Conservation (phyloP, 2,888 invertebrate species). For the Hirudinaria manillensis region DNA sequence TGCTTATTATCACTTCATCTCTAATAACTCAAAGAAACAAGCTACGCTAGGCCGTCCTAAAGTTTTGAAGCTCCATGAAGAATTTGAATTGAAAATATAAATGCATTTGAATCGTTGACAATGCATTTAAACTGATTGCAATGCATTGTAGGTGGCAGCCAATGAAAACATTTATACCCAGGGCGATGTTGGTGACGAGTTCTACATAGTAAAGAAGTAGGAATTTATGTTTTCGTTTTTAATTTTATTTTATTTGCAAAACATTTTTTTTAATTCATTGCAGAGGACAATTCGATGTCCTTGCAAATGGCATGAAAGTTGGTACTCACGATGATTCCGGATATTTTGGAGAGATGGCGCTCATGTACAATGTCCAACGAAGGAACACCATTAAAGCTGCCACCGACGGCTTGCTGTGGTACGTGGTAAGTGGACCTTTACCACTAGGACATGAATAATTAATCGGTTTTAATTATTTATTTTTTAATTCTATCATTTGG, state of each 20-base stretch:
- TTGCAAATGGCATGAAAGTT: slow-evolving; percentile 9
- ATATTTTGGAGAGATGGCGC: slow-evolving; percentile 19
- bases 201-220: slow-evolving; percentile 16
- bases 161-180: slow-evolving; percentile 16
- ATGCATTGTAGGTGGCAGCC: slow-evolving; percentile 2
- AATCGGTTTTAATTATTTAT: neutral
- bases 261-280: neutral
- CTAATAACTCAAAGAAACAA: no score
- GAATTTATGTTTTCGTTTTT: neutral
- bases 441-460: no score
- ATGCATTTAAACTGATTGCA: no score
- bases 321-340: slow-evolving; percentile 15
- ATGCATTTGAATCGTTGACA: no score
- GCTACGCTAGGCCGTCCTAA: no score
- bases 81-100: no score
- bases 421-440: neutral
- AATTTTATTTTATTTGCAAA: neutral
- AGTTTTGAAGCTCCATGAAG: no score
- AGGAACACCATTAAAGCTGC: slow-evolving; percentile 16
- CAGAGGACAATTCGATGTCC: slow-evolving; percentile 8
- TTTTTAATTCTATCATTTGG: neutral
- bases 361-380: slow-evolving; percentile 12
- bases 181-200: slow-evolving; percentile 18
- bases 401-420: slow-evolving; percentile 18
- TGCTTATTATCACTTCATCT: no score